Base-by-base conservation (phyloP, 2,113 vertebrate genomes). In the Syngnathus typhle region DNA sequence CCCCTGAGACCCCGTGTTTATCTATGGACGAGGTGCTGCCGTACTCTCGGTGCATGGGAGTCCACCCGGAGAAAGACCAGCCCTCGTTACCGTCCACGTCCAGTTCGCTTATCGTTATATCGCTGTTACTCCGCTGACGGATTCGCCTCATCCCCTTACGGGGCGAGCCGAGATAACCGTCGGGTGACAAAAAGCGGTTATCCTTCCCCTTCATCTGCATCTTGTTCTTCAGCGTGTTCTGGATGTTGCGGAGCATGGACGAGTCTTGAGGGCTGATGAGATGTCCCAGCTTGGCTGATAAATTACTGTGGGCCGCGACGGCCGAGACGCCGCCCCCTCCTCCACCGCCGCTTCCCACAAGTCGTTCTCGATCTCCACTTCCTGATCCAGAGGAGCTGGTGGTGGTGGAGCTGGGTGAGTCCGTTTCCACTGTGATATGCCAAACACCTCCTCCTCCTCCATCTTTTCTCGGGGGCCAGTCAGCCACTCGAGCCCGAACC, bases 11-110 rank as follows among this genome's bases (percentile, higher is more conserved):
- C 1, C 95, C 96, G 56, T 99, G 97, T 71, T 99, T 99, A 76
- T 99, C 97, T 41, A 99, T 99, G 8, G 97, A 99, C 7, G 95
- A 98, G 21, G 97, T 99, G 89, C 97, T 99, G 59, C 97, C 97
- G 21, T 99, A 99, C 75, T 99, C 97, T 21, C 97, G 93, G 82
- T 99, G 96, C 84, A 99, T 91, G 43, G 95, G 95, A 0, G 94
- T 93, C 85, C 97, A 94, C 0, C 95, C 95, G 7, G 96, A 95
- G 65, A 96, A 96, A 69, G 94, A 93, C 92, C 96, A 98, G 85
- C 96, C 95, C 85, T 98, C 96, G n/a, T 94, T 95, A 66, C 94
- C 93, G 39, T 98, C 97, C 1, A 70, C 92, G n/a, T 99, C 97
- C 78, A 98, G 92, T 76, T 99, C 97, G 83, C 96, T 98, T 78